These are phyloP conservation scores for Furnarius figulus DNA, from an alignment of 2,113 vertebrate species.

Conservation along the genomic window DNA sequence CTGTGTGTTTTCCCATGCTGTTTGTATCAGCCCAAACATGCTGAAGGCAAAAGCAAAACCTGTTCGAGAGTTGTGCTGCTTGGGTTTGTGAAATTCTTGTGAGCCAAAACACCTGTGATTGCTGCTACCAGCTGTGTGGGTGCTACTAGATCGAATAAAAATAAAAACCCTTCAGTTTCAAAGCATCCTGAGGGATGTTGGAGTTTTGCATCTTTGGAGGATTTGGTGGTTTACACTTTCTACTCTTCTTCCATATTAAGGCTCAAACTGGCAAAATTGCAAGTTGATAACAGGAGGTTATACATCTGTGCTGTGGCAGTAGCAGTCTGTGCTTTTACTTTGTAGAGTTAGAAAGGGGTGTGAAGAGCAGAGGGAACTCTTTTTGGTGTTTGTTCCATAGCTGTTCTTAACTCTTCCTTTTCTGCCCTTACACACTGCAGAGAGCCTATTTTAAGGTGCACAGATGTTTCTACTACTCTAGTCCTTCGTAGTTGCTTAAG, in stretches of 20 bases:
- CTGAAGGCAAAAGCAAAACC: conserved; percentile 10
- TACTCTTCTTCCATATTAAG: background rate
- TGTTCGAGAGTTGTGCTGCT: background rate
- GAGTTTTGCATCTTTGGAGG: background rate
- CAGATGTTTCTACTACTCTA: conserved; percentile 44
- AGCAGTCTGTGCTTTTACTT: background rate
- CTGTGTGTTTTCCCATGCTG: background rate
- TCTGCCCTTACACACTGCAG: background rate
- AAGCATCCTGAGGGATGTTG: background rate
- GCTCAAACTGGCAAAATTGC: background rate
- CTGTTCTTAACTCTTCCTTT: background rate
- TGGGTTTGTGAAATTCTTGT: background rate
- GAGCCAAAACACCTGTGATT: background rate
- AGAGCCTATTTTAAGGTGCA: conserved; percentile 44
- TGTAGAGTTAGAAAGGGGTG: background rate
- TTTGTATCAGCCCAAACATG: background rate
- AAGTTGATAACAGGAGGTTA: background rate
- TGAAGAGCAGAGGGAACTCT: background rate
- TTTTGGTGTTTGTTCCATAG: background rate
- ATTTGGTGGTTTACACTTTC: background rate
- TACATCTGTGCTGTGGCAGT: background rate
- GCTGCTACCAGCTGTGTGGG: background rate
- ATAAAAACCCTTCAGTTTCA: background rate
- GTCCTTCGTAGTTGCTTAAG: conserved; percentile 7
- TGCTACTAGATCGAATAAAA: background rate